These are phyloP conservation scores for Eristalinus sepulchralis DNA, from an alignment of 2,888 invertebrate genomes.

Conservation along the genomic window DNA sequence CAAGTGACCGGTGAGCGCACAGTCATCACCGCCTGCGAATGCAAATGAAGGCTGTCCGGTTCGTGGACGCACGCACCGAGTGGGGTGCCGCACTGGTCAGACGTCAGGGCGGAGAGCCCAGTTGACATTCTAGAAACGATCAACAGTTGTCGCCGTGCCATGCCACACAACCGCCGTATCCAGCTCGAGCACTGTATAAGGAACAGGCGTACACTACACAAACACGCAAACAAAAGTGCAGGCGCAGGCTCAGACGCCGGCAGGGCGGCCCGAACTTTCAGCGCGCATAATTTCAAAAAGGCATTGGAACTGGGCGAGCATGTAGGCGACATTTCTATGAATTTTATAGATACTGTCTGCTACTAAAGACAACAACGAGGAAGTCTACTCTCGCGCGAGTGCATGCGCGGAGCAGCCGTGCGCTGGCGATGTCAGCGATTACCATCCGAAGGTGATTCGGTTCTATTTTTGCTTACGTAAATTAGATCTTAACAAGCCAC, in stretches of 20 bases:
- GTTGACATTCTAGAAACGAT: conserved; percentile 69
- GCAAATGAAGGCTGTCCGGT: conserved; percentile 70
- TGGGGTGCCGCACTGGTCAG: conserved; percentile 14
- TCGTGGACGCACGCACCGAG: conserved; percentile 35
- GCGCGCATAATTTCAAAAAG: conserved; percentile 67
- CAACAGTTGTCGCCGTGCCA: conserved; percentile 48
- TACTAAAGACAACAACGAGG: conserved; percentile 70
- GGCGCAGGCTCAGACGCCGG: conserved; percentile 5
- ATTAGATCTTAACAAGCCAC: conserved; percentile 72
- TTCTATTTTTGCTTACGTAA: conserved; percentile 71
- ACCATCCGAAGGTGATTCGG: conserved; percentile 71
- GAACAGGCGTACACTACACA: conserved; percentile 10
- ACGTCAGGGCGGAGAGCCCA: conserved; percentile 49
- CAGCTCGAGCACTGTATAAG: conserved; percentile 39
- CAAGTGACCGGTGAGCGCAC: conserved; percentile 11
- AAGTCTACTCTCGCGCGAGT: conserved; percentile 46
- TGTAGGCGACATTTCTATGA: conserved; percentile 71
- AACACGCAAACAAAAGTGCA: not conserved
- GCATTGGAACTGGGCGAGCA: conserved; percentile 69
- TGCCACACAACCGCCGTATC: conserved; percentile 30
- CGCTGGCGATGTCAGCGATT: conserved; percentile 58
- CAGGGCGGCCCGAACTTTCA: conserved; percentile 58
- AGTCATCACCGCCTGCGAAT: conserved; percentile 48
- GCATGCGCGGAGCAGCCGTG: conserved; percentile 17
- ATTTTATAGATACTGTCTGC: conserved; percentile 71